Evolutionary conservation across 2,113 vertebrate genomes (phyloP), one percentile per base, ranked within the genome.

Genomic region (Tangachromis dhanisi): DNA sequence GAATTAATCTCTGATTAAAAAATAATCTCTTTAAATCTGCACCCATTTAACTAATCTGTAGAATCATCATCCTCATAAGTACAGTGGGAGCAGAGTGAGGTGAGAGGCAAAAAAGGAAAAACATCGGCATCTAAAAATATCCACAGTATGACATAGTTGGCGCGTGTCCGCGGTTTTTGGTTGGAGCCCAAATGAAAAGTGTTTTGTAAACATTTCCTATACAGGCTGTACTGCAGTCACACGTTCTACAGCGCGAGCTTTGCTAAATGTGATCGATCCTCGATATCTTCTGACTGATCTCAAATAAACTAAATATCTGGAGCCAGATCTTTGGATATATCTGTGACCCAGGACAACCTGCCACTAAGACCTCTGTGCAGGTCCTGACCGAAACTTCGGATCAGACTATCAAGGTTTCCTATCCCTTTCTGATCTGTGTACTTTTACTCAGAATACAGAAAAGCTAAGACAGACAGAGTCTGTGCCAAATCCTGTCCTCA

Each of bases 11-110:
- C 35, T 76, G 63, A 86, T 85, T 66, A 51, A 88, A 83, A 80
- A 85, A 68, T 14, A 92, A 94, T 89, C 90, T 87, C 73, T 51
- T 80, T 57, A 66, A 90, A 91, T 79, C 78, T 76, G 31, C 47
- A 54, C 29, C 24, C 79, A 40, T 84, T 88, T 76, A 91, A 78
- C 81, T 90, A 54, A 91, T 88, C 91, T 93, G 85, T 38, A 42
- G 78, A 88, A 83, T 83, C 42, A 88, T 85, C 80, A 80, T 57
- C 80, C 55, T 91, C 73, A 12, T 86, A 19, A 91, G 81, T 42
- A 73, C 29, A 80, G 68, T 26, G 49, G 9, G 21, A 88, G 79
- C 42, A 5, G 38, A 76, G 57, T 35, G 80, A 55, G 51, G 71
- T 80, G 54, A 80, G 54, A 3, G 83, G 83, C 42, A 71, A 51